Evolutionary conservation across 2,113 vertebrate species (phyloP), one percentile per base, ranked within the genome.

Genomic region (Neotragus pygmaeus): DNA sequence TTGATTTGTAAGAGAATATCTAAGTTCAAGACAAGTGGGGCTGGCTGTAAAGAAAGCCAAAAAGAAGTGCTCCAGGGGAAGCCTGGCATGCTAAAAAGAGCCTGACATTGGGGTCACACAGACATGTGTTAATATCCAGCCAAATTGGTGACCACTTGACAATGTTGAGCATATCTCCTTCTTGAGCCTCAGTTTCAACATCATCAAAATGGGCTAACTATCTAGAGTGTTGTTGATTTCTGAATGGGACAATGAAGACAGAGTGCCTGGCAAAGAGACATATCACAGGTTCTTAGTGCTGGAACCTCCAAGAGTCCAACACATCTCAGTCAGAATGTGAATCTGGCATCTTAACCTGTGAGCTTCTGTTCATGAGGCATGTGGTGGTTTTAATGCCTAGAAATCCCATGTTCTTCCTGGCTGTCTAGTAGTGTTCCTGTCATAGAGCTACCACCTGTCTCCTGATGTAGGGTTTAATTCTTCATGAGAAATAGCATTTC

Each of bases 391-490:
- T 86, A 83, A 90, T 92, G 45, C 55, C 84, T 87, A 43, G 84
- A 94, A 94, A 95, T 82, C 19, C 86, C n/a, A 45, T 39, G 62
- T 95, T 88, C 36, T 88, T 96, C 81, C 49, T 84, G 84, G 66
- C 57, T 75, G 9, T 23, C 47, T 92, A 36, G 23, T 90, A 55
- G 45, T 78, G 36, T 55, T 94, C 64, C 21, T 57, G 36, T 75
- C 73, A 70, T 80, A 90, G 49, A 80, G 47, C 30, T 88, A 55
- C 30, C 60, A 36, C 55, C 27, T 88, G 7, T 96, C 60, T 95
- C 36, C 55, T 88, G 23, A 84, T 27, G 3, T 36, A 95, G 45
- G 14, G 36, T 60, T 96, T 51, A 51, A 51, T 88, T 97, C 78
- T 95, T 91, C 88, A 25, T 85, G 81, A 90, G 81, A 88, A 87